Conservation (phyloP, 2,113 vertebrate genomes). For the Clupea harengus region DNA sequence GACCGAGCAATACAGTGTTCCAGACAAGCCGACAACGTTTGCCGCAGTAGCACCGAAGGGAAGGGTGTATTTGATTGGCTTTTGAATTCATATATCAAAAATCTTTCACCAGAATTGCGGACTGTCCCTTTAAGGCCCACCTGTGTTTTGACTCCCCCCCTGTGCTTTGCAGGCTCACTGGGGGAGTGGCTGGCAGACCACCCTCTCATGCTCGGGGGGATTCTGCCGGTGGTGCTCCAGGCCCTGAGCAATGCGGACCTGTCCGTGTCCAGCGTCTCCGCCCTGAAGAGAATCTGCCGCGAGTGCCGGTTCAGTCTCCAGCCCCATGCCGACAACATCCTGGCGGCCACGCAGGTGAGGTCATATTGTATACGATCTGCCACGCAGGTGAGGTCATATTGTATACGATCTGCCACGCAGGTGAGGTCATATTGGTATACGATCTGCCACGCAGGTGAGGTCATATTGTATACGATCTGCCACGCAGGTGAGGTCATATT, state of each 20-base stretch:
- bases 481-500: no score
- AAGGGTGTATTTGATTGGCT: not conserved
- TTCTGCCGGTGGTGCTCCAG: slow-evolving; percentile 90
- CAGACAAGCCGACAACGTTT: not conserved
- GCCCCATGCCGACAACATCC: slow-evolving; percentile 86
- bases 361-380: no score
- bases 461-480: no score
- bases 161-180: slow-evolving; percentile 79
- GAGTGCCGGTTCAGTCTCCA: slow-evolving; percentile 89
- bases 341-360: slow-evolving; percentile 88
- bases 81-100: no score
- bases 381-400: no score
- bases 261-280: slow-evolving; percentile 92
- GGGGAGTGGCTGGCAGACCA: slow-evolving; percentile 97
- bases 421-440: no score
- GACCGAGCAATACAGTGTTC: no score
- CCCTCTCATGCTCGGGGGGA: slow-evolving; percentile 88
- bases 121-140: not conserved
- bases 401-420: no score
- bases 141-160: not conserved
- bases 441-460: no score
- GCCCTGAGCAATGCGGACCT: slow-evolving; percentile 88
- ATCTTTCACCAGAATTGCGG: not conserved
- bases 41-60: not conserved
- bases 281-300: slow-evolving; percentile 95